Evolutionary conservation across 1,140 invertebrate genomes (phyloP), one percentile per base, ranked within the genome.

Genomic region (Listronotus bonariensis): DNA sequence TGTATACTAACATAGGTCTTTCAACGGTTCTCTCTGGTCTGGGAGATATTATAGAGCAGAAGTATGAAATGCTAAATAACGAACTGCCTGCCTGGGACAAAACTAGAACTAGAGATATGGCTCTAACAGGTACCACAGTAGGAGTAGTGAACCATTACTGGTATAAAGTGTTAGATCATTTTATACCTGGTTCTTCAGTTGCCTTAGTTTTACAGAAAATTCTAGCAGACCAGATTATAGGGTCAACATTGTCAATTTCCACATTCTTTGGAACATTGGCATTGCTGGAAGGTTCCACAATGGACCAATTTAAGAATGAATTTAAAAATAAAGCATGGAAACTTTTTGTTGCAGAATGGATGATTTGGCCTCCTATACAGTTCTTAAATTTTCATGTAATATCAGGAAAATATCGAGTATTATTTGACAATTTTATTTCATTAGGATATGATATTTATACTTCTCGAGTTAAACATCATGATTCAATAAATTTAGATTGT

Each of bases 391-490:
- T 97, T 80, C 94, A 90, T 77, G 87, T 92, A 72, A 77, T 97
- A 66, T 92, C 93, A 17, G 88, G 87, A 5, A 86, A 83, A 73
- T 97, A 88, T 78, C 83, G 95, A 74, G 92, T 97, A 17, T 80
- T 96, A 10, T 97, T 95, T 80, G 95, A 97, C 76, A 97, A 92
- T 79, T 86, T 87, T 7, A 89, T 97, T 75, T 95, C 92, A 20
- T 81, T 97, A 74, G 90, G 92, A 10, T 96, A 95, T 81, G 94
- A 97, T 78, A 80, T 92, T 43, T 96, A 95, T 75, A 94, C 92
- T 12, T 95, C 93, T 20, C 88, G 92, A 78, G 89, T 97, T 12
- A 94, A 92, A 79, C 86, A 93, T 70, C 54, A 46, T 42, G 34
- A 68, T 64, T 51, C 41, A 42, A 26, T 26, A 3, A 5, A 26